Conservation (phyloP, 2,888 invertebrate species). For the Lacanobia wlatinum region DNA sequence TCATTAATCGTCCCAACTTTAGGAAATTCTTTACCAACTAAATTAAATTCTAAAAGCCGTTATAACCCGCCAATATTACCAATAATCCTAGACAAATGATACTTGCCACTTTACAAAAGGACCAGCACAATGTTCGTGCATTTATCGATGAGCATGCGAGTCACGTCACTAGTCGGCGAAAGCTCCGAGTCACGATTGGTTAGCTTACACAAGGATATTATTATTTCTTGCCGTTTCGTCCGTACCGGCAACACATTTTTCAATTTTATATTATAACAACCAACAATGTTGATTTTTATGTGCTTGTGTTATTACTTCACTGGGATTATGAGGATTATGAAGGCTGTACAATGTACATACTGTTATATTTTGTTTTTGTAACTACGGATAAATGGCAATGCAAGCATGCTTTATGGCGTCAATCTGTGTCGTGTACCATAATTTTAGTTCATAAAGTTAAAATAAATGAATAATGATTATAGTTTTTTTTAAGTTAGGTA, state of each 20-base stretch:
- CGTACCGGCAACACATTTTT: constrained; percentile 73
- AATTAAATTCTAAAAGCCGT: background rate
- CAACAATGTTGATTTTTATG: constrained; percentile 60
- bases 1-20: no score
- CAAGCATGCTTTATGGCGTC: background rate
- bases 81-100: constrained; percentile 12
- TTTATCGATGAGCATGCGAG: constrained; percentile 50
- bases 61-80: background rate
- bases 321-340: constrained; percentile 45
- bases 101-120: constrained; percentile 10
- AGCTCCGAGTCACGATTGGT: constrained; percentile 86
- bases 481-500: background rate
- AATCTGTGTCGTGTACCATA: constrained; percentile 1
- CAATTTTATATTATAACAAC: constrained; percentile 72
- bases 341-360: constrained; percentile 18
- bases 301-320: constrained; percentile 41
- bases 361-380: background rate
- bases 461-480: background rate
- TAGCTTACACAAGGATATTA: constrained; percentile 84
- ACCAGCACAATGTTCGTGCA: constrained; percentile 33
- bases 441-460: constrained; percentile 13
- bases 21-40: no score
- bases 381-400: constrained; percentile 29
- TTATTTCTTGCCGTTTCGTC: constrained; percentile 82
- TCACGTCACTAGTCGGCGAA: constrained; percentile 74